These are phyloP conservation scores for Platycheirus rosarum DNA, from an alignment of 2,888 invertebrate genomes.

Conservation along the genomic window DNA sequence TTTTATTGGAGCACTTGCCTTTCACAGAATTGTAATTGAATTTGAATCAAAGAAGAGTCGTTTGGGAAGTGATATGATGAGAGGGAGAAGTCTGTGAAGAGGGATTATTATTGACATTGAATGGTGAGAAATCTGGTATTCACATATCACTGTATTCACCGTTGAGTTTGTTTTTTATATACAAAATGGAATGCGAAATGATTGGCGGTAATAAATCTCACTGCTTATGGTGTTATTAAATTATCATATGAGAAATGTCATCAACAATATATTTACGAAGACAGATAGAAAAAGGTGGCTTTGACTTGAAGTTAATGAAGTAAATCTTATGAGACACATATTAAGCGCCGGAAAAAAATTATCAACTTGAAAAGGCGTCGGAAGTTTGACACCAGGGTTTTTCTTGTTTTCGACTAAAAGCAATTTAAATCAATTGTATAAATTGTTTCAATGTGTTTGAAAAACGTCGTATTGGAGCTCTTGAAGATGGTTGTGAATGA, in stretches of 20 bases:
- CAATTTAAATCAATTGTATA: too few species aligned
- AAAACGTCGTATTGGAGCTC: too few species aligned
- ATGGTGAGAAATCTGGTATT: conserved; percentile 44
- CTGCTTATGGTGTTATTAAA: conserved; percentile 51
- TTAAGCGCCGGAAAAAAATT: too few species aligned
- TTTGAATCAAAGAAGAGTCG: conserved; percentile 63
- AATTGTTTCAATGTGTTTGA: too few species aligned
- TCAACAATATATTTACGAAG: conserved; percentile 20
- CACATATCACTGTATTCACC: conserved; percentile 13
- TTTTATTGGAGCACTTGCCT: conserved; percentile 51
- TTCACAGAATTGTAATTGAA: conserved; percentile 65
- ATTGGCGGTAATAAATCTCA: conserved; percentile 63
- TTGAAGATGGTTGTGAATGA: too few species aligned
- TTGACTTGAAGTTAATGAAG: conserved; percentile 4
- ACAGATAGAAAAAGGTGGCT: conserved; percentile 19
- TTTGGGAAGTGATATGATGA: conserved; percentile 21
- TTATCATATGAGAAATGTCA: conserved; percentile 39
- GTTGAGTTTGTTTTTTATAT: background rate
- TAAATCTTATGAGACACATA: background rate
- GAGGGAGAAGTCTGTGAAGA: conserved; percentile 21
- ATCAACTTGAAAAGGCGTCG: too few species aligned
- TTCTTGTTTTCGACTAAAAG: too few species aligned
- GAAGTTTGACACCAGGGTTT: too few species aligned
- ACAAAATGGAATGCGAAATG: conserved; percentile 47
- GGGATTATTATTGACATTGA: conserved; percentile 47